Percentiles rank a stretch among this genome's conserved stretches.
phyloP scores from a whole-genome alignment of 2,113 vertebrate species.

The Balaeniceps rex region DNA sequence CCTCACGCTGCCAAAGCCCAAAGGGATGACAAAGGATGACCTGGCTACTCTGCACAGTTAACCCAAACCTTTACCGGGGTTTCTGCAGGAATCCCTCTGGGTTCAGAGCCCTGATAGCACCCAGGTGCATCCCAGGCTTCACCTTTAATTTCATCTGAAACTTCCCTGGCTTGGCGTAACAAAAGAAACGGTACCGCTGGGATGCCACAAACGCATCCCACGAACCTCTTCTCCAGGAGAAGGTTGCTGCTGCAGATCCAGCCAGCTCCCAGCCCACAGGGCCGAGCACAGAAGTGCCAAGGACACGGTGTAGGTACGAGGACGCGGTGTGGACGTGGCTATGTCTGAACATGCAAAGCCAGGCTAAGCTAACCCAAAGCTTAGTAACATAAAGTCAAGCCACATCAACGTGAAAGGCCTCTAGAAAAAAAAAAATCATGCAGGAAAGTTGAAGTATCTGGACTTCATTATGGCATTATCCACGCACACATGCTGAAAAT shows the following conservation, averaged over 20 bases:
- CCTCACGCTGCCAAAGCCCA: not conserved
- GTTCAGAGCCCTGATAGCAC: not conserved
- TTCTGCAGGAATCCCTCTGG: not conserved
- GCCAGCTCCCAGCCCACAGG: not conserved
- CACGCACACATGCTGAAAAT: not conserved
- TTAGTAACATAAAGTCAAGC: not conserved
- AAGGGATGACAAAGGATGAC: not conserved
- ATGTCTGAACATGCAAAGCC: not conserved
- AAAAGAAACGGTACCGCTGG: not conserved
- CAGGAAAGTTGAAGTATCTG: not conserved
- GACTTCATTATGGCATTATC: not conserved
- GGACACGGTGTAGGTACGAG: fast-evolving
- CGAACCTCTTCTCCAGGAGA: not conserved
- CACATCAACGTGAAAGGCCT: not conserved
- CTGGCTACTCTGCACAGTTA: not conserved
- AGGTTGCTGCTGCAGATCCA: not conserved
- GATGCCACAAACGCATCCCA: not conserved
- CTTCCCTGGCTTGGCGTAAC: not conserved
- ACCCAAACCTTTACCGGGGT: fast-evolving
- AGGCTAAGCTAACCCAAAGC: not conserved
- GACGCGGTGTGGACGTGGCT: not conserved
- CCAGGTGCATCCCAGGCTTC: not conserved
- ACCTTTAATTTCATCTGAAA: not conserved
- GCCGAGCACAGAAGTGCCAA: not conserved
- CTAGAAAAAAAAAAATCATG: not conserved